Conservation (phyloP, 2,888 invertebrate genomes). For the Drosophila leonis region DNA sequence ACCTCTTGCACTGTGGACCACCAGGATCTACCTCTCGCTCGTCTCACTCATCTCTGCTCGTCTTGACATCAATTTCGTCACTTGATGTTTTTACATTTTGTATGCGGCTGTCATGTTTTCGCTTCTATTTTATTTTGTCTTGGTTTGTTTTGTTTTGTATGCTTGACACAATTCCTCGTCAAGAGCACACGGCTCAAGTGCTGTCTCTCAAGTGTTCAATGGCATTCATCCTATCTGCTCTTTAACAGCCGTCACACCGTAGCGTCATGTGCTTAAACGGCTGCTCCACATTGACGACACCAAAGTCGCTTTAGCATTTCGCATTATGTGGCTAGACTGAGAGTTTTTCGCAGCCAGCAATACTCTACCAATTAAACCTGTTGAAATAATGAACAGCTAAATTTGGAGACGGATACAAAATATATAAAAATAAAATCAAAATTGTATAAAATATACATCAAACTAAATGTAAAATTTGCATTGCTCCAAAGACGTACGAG, state of each 20-base stretch:
- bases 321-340: slow-evolving; percentile 12
- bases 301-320: slow-evolving; percentile 1
- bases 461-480: no score
- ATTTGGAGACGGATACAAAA: no score
- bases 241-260: slow-evolving; percentile 54
- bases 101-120: slow-evolving; percentile 26
- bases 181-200: slow-evolving; percentile 63
- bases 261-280: slow-evolving; percentile 11
- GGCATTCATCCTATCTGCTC: slow-evolving; percentile 75
- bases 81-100: slow-evolving; percentile 62
- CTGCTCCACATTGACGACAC: neutral
- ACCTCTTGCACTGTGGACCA: slow-evolving; percentile 26
- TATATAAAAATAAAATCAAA: no score
- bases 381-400: neutral
- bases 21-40: neutral
- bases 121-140: slow-evolving; percentile 26
- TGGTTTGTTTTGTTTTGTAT: slow-evolving; percentile 61
- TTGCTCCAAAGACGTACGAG: no score
- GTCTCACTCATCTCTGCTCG: slow-evolving; percentile 29
- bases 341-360: neutral
- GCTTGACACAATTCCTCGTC: slow-evolving; percentile 75
- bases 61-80: slow-evolving; percentile 77
- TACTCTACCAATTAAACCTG: no score
- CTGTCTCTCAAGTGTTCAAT: slow-evolving; percentile 61
- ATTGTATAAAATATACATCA: no score